Base-by-base conservation (phyloP, 2,888 invertebrate genomes). In the Phaonia tiefii region DNA sequence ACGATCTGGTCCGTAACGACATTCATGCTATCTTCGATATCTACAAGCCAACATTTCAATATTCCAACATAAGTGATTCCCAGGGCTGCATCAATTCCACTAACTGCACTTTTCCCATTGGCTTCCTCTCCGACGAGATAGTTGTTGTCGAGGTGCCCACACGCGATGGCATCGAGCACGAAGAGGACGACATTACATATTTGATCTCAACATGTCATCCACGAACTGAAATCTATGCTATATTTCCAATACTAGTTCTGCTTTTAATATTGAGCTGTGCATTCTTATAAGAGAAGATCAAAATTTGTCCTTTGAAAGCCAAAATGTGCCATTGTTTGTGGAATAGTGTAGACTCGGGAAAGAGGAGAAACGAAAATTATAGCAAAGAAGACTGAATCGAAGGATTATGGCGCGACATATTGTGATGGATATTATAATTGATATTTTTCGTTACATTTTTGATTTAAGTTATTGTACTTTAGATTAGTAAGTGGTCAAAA, bases 101-200 rank as follows among this genome's bases (percentile, higher is more conserved):
- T 0, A 93, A 94, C 86, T 97, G 97, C 90, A 93, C 93, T 58
- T 96, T 97, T 89, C 91, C 93, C 31, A 92, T 97, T 69, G 91
- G 92, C 13, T 94, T 96, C 86, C 92, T 95, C 83, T 95, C 96
- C 80, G 93, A 94, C 83, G 96, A 96, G 89, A 93, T 94, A 85
- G 96, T 97, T 10, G 94, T 97, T 74, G 95, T 97, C 46, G 96
- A 97, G 91, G 94, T 96, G 60, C 96, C 96, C 13, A 95, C 96
- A 0, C 93, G 93, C 79, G 95, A 96, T 90, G 96, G 96, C 17
- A 94, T 96, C 78, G 95, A 95, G 86, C 93, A 95, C 86, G 94
- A 95, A 87, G 94, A 93, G 56, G 94, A 95, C 85, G 94, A 96
- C 87, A 93, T 94, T 79, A 94, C 94, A 10, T 92, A 94, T 84